These are phyloP conservation scores for Trachops cirrhosus DNA, from an alignment of 2,797 vertebrate species.

Conservation along the genomic window DNA sequence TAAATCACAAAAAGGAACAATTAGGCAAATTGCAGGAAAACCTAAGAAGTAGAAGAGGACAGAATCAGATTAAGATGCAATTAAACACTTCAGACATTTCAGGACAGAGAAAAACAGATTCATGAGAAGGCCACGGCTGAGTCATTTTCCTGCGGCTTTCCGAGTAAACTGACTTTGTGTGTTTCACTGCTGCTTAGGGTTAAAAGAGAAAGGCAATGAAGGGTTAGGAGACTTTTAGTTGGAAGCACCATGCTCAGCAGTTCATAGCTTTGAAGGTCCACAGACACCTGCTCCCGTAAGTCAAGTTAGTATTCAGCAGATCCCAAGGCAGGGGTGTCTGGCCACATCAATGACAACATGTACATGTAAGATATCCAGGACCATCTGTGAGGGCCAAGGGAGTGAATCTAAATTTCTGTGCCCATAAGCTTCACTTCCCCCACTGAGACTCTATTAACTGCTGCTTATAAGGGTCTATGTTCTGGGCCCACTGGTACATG, in stretches of 20 bases:
- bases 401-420: background rate
- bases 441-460: background rate
- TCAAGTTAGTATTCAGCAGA: conserved; percentile 51
- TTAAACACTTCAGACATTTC: conserved; percentile 80
- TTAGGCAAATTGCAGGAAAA: conserved; percentile 80
- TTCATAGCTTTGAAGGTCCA: conserved; percentile 14
- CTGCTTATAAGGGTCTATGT: background rate
- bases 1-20: conserved; percentile 83
- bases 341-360: conserved; percentile 21
- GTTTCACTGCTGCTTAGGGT: background rate
- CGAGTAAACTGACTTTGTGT: conserved; percentile 28
- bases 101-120: conserved; percentile 77
- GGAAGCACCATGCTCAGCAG: conserved; percentile 31
- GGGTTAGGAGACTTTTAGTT: conserved; percentile 17
- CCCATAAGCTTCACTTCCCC: background rate
- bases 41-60: conserved; percentile 76
- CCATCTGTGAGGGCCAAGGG: conserved; percentile 68
- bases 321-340: conserved; percentile 25
- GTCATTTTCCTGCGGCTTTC: conserved; percentile 40
- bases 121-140: conserved; percentile 31
- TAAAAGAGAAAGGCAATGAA: conserved; percentile 62
- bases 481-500: background rate
- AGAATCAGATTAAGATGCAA: conserved; percentile 77
- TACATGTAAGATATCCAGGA: conserved; percentile 33
- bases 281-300: conserved; percentile 46